These are phyloP conservation scores for Sapayoa aenigma DNA, from an alignment of 2,113 vertebrate species.

Conservation along the genomic window DNA sequence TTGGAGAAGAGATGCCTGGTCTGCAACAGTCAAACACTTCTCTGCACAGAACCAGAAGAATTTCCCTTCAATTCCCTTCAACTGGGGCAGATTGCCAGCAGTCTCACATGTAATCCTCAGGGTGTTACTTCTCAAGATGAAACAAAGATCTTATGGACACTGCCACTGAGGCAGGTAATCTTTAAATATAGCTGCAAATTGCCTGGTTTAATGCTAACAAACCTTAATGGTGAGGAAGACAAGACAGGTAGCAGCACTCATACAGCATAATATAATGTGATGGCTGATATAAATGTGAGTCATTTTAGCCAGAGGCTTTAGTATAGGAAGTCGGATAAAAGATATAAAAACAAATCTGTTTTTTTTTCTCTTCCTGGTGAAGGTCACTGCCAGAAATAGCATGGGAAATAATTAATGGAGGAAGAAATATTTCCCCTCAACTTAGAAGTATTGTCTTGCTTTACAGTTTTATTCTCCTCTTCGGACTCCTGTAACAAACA, in stretches of 20 bases:
- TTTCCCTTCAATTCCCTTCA: neutral
- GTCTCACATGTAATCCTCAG: neutral
- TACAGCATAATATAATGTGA: neutral
- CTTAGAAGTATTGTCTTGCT: slow-evolving; percentile 14
- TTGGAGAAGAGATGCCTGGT: neutral
- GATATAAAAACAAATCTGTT: slow-evolving; percentile 23
- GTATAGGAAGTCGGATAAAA: slow-evolving; percentile 24
- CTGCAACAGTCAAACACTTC: neutral
- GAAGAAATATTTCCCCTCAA: slow-evolving; percentile 19
- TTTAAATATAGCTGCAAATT: slow-evolving; percentile 19
- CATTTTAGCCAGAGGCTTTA: slow-evolving; percentile 36
- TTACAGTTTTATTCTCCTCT: neutral
- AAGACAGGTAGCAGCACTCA: neutral
- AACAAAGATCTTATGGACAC: neutral
- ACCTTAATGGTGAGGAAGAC: neutral
- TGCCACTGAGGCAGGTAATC: neutral
- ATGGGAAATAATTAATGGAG: slow-evolving; percentile 44
- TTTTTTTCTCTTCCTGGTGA: slow-evolving; percentile 29
- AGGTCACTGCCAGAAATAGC: slow-evolving; percentile 54
- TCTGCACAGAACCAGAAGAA: neutral
- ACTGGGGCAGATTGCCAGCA: neutral
- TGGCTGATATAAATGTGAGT: slow-evolving; percentile 33
- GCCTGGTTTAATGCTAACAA: neutral
- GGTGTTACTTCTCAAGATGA: neutral
- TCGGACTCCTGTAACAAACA: neutral